A percentile compares a stretch with the other conserved stretches of the same genome.
phyloP scores from a whole-genome alignment of 1,140 invertebrate genomes.

The Drosophila truncata region DNA sequence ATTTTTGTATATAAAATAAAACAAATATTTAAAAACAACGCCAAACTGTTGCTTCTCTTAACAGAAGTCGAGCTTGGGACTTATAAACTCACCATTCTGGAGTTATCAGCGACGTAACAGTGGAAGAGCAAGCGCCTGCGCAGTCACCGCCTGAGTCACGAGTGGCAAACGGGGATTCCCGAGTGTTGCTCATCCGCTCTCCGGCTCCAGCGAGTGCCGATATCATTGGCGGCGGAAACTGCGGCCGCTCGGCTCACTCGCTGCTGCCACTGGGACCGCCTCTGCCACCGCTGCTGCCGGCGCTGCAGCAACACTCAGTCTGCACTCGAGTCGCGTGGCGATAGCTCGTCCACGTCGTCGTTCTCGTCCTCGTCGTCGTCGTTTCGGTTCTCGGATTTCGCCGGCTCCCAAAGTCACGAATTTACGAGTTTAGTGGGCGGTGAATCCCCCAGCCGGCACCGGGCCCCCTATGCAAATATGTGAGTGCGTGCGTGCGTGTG shows the following conservation, averaged over 20 bases:
- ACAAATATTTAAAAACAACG: not conserved
- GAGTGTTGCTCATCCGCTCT: slow-evolving; percentile 2
- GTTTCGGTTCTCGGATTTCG: slow-evolving; percentile 62
- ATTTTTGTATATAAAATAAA: not conserved
- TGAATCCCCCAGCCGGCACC: not conserved
- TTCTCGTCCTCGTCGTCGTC: slow-evolving; percentile 27
- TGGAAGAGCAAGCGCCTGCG: slow-evolving; percentile 55
- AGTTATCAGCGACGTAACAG: slow-evolving; percentile 33
- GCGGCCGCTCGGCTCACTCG: slow-evolving; percentile 52
- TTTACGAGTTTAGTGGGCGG: slow-evolving; percentile 57
- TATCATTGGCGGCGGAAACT: slow-evolving; percentile 57
- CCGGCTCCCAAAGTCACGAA: slow-evolving; percentile 49
- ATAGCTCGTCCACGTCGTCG: slow-evolving; percentile 26
- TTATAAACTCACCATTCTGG: slow-evolving; percentile 28
- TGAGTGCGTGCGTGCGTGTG: slow-evolving; percentile 31
- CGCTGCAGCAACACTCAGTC: slow-evolving; percentile 33
- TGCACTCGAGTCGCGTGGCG: slow-evolving; percentile 70
- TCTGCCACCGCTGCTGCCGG: slow-evolving; percentile 48
- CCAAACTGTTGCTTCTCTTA: slow-evolving; percentile 75
- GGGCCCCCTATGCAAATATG: slow-evolving; percentile 52
- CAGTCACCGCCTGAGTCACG: slow-evolving; percentile 10
- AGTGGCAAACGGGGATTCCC: slow-evolving; percentile 6
- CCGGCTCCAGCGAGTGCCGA: slow-evolving; percentile 25
- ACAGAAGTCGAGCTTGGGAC: slow-evolving; percentile 4
- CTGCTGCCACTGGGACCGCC: slow-evolving; percentile 33